phyloP scores from a whole-genome alignment of 2,113 vertebrate genomes.

The Callaeas wilsoni region DNA sequence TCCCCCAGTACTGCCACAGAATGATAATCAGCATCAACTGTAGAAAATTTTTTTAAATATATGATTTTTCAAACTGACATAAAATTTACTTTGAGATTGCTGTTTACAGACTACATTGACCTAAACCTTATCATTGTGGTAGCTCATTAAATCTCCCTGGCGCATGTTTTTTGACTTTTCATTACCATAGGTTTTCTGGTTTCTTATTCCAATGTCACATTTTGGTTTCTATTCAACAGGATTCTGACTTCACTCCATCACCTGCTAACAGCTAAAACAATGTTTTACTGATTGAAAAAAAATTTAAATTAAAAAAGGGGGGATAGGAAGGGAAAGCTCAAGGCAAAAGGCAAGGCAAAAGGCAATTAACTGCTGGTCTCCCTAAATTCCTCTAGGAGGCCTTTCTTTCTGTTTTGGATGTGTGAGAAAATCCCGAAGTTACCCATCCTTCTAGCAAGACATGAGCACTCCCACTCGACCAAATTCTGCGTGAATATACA shows the following conservation, averaged over 20 bases:
- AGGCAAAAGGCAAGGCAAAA: no score
- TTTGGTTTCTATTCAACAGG: neutral
- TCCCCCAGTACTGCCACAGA: neutral
- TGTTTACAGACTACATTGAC: neutral
- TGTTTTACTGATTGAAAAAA: neutral
- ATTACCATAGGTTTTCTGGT: neutral
- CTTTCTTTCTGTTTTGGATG: neutral
- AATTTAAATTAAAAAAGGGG: neutral
- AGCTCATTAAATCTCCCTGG: neutral
- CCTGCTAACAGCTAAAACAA: neutral
- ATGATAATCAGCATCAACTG: neutral
- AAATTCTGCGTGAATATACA: neutral
- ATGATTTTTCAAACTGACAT: neutral
- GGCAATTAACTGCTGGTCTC: neutral
- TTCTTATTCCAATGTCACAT: neutral
- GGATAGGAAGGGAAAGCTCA: no score
- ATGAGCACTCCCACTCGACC: neutral
- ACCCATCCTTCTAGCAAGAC: neutral
- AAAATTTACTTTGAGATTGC: constrained; percentile 30
- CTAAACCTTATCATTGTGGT: neutral
- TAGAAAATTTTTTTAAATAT: neutral
- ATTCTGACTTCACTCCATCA: neutral
- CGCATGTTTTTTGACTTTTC: neutral
- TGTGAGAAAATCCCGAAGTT: neutral
- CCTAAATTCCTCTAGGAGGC: neutral